Evolutionary conservation across 92 coral and sea anemone genomes (phyloP).

Genomic region (Epizoanthus scotinus): DNA sequence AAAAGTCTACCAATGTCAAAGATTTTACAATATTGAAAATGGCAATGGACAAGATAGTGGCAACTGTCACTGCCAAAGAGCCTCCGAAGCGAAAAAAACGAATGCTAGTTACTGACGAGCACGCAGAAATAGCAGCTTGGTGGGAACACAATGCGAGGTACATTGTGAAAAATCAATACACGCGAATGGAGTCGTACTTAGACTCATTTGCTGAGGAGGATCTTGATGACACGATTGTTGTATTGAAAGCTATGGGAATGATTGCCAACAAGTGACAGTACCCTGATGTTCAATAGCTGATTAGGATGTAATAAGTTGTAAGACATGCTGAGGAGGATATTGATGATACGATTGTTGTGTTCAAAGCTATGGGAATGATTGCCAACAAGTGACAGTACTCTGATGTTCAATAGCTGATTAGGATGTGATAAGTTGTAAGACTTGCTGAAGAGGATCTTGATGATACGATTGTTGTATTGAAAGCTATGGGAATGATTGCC

Average conservation of each 20-base stretch:
- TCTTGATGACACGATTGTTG: background rate
- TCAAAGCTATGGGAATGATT: background rate
- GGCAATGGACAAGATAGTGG: background rate
- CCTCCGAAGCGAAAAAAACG: background rate
- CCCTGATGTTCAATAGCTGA: too few relatives aligned
- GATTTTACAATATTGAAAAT: background rate
- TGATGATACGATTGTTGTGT: background rate
- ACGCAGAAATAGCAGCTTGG: background rate
- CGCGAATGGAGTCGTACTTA: background rate
- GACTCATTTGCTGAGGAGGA: slow-evolving; percentile 12
- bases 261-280: background rate
- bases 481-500: background rate
- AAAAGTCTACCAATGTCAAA: background rate
- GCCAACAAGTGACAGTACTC: background rate
- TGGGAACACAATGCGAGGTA: slow-evolving; percentile 1
- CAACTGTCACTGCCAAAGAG: background rate
- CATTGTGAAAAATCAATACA: background rate
- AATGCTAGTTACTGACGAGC: background rate
- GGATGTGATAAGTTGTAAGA: too few relatives aligned
- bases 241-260: background rate
- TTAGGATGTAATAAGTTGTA: too few relatives aligned
- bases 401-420: too few relatives aligned
- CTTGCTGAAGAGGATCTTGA: background rate
- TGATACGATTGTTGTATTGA: background rate
- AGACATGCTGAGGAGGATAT: background rate